Conservation (phyloP, 1,140 invertebrate species). For the Microplitis demolitor region DNA sequence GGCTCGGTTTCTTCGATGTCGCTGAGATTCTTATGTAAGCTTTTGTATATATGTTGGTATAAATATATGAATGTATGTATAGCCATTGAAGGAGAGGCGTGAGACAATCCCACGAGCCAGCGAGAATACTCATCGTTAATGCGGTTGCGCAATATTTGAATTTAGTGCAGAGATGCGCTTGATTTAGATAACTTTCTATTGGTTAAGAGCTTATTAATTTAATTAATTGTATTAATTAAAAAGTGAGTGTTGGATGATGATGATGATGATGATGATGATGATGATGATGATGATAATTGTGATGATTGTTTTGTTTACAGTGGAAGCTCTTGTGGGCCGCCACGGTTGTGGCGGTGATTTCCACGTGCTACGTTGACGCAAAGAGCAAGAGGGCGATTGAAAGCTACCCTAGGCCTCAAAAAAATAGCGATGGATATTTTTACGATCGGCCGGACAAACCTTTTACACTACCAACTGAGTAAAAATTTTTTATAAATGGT, state of each 20-base stretch:
- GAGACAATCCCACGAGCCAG: constrained; percentile 47
- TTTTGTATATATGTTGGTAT: no score
- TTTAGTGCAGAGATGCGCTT: neutral
- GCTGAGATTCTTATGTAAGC: constrained; percentile 43
- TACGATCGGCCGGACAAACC: constrained; percentile 39
- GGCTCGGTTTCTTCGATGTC: neutral
- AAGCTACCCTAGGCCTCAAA: constrained; percentile 40
- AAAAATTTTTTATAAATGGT: constrained; percentile 7
- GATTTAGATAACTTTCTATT: neutral
- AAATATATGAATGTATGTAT: neutral
- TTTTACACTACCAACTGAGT: constrained; percentile 46
- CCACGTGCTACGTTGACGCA: constrained; percentile 39
- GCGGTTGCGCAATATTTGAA: constrained; percentile 11
- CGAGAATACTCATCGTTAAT: neutral
- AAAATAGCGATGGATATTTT: constrained; percentile 45
- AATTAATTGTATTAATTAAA: neutral
- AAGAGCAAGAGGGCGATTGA: constrained; percentile 50
- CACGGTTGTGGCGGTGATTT: constrained; percentile 45
- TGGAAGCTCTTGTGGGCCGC: constrained; percentile 45
- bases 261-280: no score
- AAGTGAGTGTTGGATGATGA: no score
- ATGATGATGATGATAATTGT: no score
- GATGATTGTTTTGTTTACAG: constrained; percentile 38
- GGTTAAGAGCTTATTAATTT: neutral
- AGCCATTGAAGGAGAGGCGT: constrained; percentile 43